Conservation (phyloP, 1,140 invertebrate genomes). For the Panagrolaimus sp. region DNA sequence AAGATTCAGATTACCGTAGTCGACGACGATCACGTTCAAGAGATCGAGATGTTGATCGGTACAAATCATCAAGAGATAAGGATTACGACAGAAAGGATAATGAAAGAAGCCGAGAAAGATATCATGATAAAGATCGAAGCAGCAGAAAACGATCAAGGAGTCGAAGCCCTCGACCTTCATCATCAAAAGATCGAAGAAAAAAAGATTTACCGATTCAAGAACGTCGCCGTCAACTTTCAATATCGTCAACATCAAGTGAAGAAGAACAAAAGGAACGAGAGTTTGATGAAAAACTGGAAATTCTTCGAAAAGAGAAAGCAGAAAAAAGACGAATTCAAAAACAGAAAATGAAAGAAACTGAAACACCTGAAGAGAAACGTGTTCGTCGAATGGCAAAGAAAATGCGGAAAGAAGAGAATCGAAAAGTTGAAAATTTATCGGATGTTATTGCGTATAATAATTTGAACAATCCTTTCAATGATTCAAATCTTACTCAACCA, state of each 20-base stretch:
- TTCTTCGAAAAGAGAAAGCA: slow-evolving; percentile 67
- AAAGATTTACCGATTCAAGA: not conserved
- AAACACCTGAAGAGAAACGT: slow-evolving; percentile 90
- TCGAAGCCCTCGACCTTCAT: not conserved
- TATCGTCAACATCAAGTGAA: not conserved
- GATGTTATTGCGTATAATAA: slow-evolving; percentile 74
- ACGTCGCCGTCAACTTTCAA: not conserved
- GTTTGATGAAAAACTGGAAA: slow-evolving; percentile 64
- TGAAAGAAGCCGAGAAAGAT: not conserved
- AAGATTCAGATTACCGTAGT: no score
- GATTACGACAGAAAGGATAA: not conserved
- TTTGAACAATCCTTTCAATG: slow-evolving; percentile 95
- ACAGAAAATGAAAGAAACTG: slow-evolving; percentile 76
- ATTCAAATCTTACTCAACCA: slow-evolving; percentile 81
- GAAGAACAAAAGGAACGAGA: slow-evolving; percentile 18
- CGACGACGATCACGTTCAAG: no score
- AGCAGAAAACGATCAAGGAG: not conserved
- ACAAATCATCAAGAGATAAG: not conserved
- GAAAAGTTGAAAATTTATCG: slow-evolving; percentile 15
- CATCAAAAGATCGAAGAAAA: not conserved
- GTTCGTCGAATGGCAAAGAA: slow-evolving; percentile 79
- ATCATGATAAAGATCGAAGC: not conserved
- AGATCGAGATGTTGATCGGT: not conserved
- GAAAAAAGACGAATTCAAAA: slow-evolving; percentile 72
- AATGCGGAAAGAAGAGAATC: slow-evolving; percentile 70